Base-by-base conservation (phyloP, 1,140 invertebrate genomes). In the Papilio aristodemus region DNA sequence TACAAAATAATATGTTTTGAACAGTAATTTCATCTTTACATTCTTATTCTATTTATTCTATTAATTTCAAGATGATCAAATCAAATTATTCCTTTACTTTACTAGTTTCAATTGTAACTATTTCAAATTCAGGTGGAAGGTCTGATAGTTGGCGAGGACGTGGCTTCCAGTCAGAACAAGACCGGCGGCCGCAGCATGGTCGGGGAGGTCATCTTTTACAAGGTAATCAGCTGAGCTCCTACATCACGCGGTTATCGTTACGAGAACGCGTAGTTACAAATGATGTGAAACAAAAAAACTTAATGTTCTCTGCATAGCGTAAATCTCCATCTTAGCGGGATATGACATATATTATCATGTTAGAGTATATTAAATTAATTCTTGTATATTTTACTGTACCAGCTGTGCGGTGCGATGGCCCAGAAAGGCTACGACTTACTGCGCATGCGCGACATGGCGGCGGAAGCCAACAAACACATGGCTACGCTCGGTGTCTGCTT, bases 401-500 rank as follows among this genome's bases (percentile, higher is more conserved):
- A 95, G 94, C 93, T 97, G 74, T 94, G 94, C 38, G 96, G 96
- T 58, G 94, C 95, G 9, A 83, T 97, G 85, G 93, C 96, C 1
- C 93, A 94, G 68, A 91, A 92, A 72, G 94, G 94, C 0, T 88
- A 89, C 64, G 84, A 88, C 50, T 86, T 97, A 17, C 83, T 92
- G 4, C 82, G 92, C 5, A 91, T 95, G n/a, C 73, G 79, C 0
- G 77, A 91, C 14, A 85, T 86, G 59, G 90, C 92, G 11, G 74
- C 85, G 19, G 80, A 89, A 19, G 85, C 93, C 9, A 85, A 88
- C n/a, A 84, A 92, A 50, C 91, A 92, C 76, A 91, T 94, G 89
- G 95, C 94, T 0, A 97, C 96, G 0, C 93, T 97, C 60, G 96
- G 96, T 1, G 90, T 97, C 17, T 94, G 94, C 70, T 83, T 97